These are phyloP conservation scores for Emydocephalus ijimae DNA, from an alignment of 2,113 vertebrate genomes.

Conservation along the genomic window DNA sequence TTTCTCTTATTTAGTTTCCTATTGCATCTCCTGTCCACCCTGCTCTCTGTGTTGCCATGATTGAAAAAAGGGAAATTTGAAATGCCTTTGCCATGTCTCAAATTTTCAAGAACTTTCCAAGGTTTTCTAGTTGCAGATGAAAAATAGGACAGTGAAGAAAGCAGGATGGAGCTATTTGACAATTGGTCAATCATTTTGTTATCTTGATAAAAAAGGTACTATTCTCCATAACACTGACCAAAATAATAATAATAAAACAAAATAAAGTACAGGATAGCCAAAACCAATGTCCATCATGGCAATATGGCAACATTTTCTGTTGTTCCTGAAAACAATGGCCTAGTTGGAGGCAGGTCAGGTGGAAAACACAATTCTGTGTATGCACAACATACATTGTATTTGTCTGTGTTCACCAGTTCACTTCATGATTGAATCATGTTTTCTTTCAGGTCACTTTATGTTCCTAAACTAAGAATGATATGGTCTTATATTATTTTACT, in stretches of 20 bases:
- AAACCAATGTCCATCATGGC: background rate
- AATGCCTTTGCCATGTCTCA: background rate
- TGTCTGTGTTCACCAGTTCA: too few species aligned
- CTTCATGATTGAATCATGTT: background rate
- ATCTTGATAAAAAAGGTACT: background rate
- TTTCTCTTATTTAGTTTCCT: background rate
- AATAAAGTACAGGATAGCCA: background rate
- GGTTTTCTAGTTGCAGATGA: background rate
- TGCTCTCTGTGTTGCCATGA: background rate
- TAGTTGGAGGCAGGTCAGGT: background rate
- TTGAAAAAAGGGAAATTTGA: background rate
- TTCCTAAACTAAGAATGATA: background rate
- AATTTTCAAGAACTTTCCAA: background rate
- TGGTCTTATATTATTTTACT: background rate
- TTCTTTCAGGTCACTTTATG: background rate
- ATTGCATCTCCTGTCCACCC: too few species aligned
- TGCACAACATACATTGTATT: too few species aligned
- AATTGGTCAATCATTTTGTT: background rate
- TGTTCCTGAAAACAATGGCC: background rate
- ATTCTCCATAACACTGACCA: background rate
- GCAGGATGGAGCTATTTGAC: background rate
- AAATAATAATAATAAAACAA: background rate
- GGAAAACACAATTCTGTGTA: background rate
- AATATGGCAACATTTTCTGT: background rate
- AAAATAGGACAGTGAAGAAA: background rate